A percentile compares a stretch with the other conserved stretches of the same genome.
Conservation (phyloP, 2,113 vertebrate species). For the Lepisosteus osseus region DNA sequence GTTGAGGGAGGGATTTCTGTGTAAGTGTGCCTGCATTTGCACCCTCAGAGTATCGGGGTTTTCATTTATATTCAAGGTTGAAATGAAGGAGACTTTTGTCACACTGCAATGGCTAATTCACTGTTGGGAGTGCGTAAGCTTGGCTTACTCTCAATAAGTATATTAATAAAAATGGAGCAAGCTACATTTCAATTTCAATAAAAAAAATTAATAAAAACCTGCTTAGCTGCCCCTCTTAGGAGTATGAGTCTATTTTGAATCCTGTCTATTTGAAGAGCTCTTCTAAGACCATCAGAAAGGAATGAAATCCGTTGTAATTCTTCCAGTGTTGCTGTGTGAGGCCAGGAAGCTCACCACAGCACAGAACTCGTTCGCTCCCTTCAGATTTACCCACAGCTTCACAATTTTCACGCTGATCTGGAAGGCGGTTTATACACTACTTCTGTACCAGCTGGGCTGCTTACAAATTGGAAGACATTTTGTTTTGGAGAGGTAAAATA, state of each 20-base stretch:
- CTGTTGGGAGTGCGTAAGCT: constrained; percentile 14
- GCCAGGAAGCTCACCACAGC: constrained; percentile 16
- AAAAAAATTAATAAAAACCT: constrained; percentile 15
- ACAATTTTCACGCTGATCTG: too few species aligned
- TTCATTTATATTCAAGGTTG: constrained; percentile 24
- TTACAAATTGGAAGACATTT: too few species aligned
- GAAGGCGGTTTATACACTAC: too few species aligned
- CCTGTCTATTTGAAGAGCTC: constrained; percentile 32
- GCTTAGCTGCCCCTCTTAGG: constrained; percentile 10
- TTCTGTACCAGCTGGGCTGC: too few species aligned
- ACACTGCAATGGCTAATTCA: constrained; percentile 19
- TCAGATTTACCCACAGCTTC: background rate
- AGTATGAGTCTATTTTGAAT: constrained; percentile 23
- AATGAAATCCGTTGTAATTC: constrained; percentile 27
- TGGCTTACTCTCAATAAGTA: background rate
- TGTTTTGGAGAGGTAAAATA: too few species aligned
- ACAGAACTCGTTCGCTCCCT: background rate
- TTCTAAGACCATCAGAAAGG: constrained; percentile 26
- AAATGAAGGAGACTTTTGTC: constrained; percentile 30
- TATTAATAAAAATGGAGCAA: constrained; percentile 16
- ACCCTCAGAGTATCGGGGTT: constrained; percentile 5
- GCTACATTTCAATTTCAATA: constrained; percentile 24
- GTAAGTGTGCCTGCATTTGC: background rate
- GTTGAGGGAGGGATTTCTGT: constrained; percentile 20
- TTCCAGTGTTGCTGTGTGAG: constrained; percentile 20